Evolutionary conservation across 1,140 invertebrate species (phyloP).

Genomic region (Neodiprion lecontei): DNA sequence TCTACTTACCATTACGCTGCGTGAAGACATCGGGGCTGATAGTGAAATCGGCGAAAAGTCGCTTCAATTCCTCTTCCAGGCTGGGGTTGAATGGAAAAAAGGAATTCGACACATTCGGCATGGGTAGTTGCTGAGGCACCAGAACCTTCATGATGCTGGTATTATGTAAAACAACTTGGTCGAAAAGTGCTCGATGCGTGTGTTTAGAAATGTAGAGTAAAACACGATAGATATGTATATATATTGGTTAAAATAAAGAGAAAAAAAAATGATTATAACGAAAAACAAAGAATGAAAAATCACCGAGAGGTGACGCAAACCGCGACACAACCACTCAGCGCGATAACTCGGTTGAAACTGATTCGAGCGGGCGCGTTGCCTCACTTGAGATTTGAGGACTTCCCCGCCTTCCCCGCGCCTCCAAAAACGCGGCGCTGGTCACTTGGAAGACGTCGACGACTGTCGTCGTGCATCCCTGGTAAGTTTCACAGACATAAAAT

Average conservation of each 20-base stretch:
- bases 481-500: too few relatives aligned
- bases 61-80: slow-evolving; percentile 45
- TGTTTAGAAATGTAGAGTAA: too few relatives aligned
- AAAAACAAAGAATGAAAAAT: not conserved
- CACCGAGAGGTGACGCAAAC: not conserved
- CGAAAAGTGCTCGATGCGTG: not conserved
- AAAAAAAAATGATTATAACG: not conserved
- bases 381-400: not conserved
- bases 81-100: slow-evolving; percentile 48
- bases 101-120: slow-evolving; percentile 26
- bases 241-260: not conserved
- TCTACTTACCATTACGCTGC: slow-evolving; percentile 3
- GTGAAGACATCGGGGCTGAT: slow-evolving; percentile 9
- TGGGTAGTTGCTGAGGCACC: slow-evolving; percentile 28
- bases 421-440: too few relatives aligned
- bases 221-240: too few relatives aligned
- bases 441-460: too few relatives aligned
- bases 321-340: not conserved
- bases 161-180: not conserved
- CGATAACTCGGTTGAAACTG: not conserved
- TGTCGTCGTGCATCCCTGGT: too few relatives aligned
- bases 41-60: slow-evolving; percentile 39
- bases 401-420: too few relatives aligned
- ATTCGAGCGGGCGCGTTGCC: not conserved
- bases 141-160: slow-evolving; percentile 24